Base-by-base conservation (phyloP, 1,140 invertebrate genomes). In the Acyrthosiphon pisum region DNA sequence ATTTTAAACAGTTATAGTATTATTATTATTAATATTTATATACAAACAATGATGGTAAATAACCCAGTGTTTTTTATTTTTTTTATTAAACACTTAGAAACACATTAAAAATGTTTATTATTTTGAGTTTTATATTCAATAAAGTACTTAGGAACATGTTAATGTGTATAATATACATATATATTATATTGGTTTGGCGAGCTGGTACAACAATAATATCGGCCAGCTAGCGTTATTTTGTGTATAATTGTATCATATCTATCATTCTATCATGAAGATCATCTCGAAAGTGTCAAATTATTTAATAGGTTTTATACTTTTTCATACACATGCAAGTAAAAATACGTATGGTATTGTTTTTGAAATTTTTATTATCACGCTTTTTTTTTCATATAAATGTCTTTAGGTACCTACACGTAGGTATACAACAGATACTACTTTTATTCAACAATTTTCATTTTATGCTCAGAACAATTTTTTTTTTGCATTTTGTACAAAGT, bases 41-140 rank as follows among this genome's bases (percentile, higher is more conserved):
- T 56, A 89, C 50, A 53, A 89, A 53, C 50, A 88, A 46, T 50
- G 48, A 53, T 37, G 26, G 30, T 88, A 53, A 50, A 88, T 50
- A 88, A 8, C 9, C 50, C n/a, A 6, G 48, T 88, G 18, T 88
- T 88, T 26, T 53, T 50, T n/a, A 23, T 88, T 68, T n/a, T 60
- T 68, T 68, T 68, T 89, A 35, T 41, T 37, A 50, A 50, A 37
- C 87, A 89, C 87, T 89, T 89, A 56, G 50, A 56, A 89, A 89
- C 87, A 9, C 87, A 53, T 89, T 37, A 89, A 89, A 89, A 26
- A 41, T 37, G 22, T 56, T 18, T 37, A 89, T 89, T 88, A 23
- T 88, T 50, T 88, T 88, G 4, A 35, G 18, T 53, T 88, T 88
- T 50, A 53, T 88, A 88, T 88, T 35, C 6, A 50, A 88, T 88